phyloP scores from a whole-genome alignment of 2,797 vertebrate species.

The Sphaeramia orbicularis region DNA sequence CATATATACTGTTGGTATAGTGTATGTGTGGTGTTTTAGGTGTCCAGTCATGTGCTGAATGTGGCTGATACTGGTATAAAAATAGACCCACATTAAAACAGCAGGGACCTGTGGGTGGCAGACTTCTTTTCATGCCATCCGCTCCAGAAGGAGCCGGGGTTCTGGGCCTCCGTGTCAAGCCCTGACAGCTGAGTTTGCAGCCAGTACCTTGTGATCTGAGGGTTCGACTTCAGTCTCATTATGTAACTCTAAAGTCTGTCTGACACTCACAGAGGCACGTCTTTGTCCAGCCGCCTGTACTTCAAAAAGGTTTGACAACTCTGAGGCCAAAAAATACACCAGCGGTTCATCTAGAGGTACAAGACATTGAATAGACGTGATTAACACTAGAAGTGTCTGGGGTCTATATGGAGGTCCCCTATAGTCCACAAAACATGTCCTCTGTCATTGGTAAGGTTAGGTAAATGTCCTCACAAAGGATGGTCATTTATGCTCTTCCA shows the following conservation, averaged over 20 bases:
- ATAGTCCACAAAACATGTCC: no score
- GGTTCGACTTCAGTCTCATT: constrained; percentile 49
- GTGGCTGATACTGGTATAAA: constrained; percentile 58
- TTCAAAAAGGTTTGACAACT: constrained; percentile 7
- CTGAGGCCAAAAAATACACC: constrained; percentile 6
- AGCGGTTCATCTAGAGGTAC: no score
- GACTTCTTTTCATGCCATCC: constrained; percentile 26
- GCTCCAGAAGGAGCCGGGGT: constrained; percentile 31
- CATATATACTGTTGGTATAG: neutral
- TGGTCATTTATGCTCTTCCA: no score
- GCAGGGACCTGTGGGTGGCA: constrained; percentile 32
- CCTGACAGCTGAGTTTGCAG: constrained; percentile 52
- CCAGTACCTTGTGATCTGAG: constrained; percentile 59
- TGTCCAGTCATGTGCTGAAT: constrained; percentile 53
- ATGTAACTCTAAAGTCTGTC: constrained; percentile 48
- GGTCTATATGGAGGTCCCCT: no score
- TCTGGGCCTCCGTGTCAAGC: constrained; percentile 35
- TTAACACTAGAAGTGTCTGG: no score
- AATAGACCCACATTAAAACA: constrained; percentile 69
- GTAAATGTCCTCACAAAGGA: no score
- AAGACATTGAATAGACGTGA: neutral
- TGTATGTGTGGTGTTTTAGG: constrained; percentile 15
- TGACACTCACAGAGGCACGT: constrained; percentile 19
- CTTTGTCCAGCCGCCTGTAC: constrained; percentile 44
- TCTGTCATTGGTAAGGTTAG: no score